phyloP scores from a whole-genome alignment of 2,888 invertebrate genomes.

The Sericinus montela region DNA sequence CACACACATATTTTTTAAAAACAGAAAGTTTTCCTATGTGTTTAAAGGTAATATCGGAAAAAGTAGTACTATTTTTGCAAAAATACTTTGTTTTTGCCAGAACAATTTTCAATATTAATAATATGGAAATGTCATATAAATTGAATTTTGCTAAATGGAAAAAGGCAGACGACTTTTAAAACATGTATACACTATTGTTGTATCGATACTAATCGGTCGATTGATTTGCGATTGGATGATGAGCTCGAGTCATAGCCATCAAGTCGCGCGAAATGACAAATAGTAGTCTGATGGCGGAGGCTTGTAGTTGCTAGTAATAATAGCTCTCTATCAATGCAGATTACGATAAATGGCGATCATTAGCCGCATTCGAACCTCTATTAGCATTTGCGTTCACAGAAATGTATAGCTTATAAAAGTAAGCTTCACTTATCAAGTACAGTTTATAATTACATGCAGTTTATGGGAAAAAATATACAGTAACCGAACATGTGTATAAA shows the following conservation, averaged over 20 bases:
- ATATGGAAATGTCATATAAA: too few species aligned
- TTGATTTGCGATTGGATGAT: slow-evolving; percentile 35
- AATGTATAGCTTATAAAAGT: slow-evolving; percentile 18
- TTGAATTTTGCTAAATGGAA: too few species aligned
- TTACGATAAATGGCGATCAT: slow-evolving; percentile 42
- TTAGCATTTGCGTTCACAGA: slow-evolving; percentile 49
- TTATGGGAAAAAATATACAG: too few species aligned
- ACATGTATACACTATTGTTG: neutral
- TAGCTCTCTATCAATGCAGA: slow-evolving; percentile 24
- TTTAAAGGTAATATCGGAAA: too few species aligned
- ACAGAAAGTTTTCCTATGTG: too few species aligned
- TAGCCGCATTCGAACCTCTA: slow-evolving; percentile 47
- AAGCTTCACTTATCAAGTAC: neutral
- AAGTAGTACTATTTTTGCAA: too few species aligned
- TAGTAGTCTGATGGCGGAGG: slow-evolving; percentile 32
- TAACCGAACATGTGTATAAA: too few species aligned
- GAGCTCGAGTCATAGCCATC: slow-evolving; percentile 34
- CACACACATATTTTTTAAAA: too few species aligned
- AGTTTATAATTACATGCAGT: too few species aligned
- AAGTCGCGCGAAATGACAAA: slow-evolving; percentile 33
- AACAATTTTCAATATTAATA: too few species aligned
- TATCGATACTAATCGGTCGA: slow-evolving; percentile 26
- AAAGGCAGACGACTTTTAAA: too few species aligned
- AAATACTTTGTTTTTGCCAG: too few species aligned
- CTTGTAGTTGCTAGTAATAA: slow-evolving; percentile 35